Conservation (phyloP, 2,888 invertebrate species). For the Stenodera caucasica region DNA sequence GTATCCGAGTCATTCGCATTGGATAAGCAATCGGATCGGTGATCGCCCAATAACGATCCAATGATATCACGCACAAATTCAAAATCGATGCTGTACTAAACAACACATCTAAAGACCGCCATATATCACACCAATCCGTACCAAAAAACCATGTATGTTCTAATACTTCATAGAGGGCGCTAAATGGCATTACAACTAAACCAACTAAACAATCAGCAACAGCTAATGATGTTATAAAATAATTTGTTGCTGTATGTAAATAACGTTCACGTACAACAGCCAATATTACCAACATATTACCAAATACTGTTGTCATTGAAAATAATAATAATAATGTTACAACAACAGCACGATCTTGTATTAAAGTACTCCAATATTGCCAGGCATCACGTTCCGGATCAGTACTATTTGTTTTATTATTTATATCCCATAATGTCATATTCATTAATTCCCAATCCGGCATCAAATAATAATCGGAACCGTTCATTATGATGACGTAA, state of each 20-base stretch:
- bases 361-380: slow-evolving; percentile 58
- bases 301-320: slow-evolving; percentile 91
- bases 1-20: slow-evolving; percentile 81
- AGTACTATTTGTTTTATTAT: slow-evolving; percentile 46
- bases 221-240: slow-evolving; percentile 95
- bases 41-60: slow-evolving; percentile 95
- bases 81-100: slow-evolving; percentile 98
- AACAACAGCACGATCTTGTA: slow-evolving; percentile 72
- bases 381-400: slow-evolving; percentile 51
- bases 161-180: slow-evolving; percentile 85
- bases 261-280: slow-evolving; percentile 93
- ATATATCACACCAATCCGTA: slow-evolving; percentile 92
- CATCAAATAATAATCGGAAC: slow-evolving; percentile 33
- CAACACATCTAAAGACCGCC: slow-evolving; percentile 98
- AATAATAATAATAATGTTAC: slow-evolving; percentile 84
- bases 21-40: slow-evolving; percentile 96
- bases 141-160: slow-evolving; percentile 96
- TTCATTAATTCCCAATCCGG: slow-evolving; percentile 32
- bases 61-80: slow-evolving; percentile 92
- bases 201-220: slow-evolving; percentile 97
- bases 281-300: slow-evolving; percentile 91
- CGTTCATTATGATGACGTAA: slow-evolving; percentile 35
- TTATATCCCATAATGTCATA: slow-evolving; percentile 31
- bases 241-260: slow-evolving; percentile 95
- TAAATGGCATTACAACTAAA: slow-evolving; percentile 97